Evolutionary conservation across 1,140 invertebrate species (phyloP).

Genomic region (Grapholita molesta): DNA sequence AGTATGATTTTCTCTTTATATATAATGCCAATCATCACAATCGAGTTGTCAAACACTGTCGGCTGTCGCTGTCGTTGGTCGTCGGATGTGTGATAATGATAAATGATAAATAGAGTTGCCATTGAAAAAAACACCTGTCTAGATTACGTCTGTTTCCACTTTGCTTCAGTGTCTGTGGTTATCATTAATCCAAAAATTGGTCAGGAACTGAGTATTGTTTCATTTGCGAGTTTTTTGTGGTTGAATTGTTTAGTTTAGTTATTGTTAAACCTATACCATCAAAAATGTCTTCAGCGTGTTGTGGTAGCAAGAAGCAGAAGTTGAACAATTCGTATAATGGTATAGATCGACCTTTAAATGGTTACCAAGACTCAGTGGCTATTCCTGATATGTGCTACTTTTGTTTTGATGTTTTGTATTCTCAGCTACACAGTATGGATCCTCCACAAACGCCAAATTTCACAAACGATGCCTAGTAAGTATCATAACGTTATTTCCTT

Average conservation of each 20-base stretch:
- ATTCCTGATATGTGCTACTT: conserved; percentile 98
- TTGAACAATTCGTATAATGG: conserved; percentile 84
- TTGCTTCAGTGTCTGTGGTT: neutral
- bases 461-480: conserved; percentile 97
- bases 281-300: conserved; percentile 91
- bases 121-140: neutral
- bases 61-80: no score
- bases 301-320: conserved; percentile 93
- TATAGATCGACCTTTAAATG: conserved; percentile 78
- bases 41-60: neutral
- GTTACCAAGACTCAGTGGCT: conserved; percentile 84
- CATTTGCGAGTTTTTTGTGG: conserved; percentile 53
- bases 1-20: no score
- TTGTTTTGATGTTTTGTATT: conserved; percentile 98
- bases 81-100: no score
- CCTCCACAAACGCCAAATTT: conserved; percentile 93
- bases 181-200: conserved; percentile 31
- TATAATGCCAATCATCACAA: no score
- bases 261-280: conserved; percentile 45
- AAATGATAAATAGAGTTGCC: neutral
- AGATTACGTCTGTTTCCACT: neutral
- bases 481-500: conserved; percentile 44
- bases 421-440: conserved; percentile 94
- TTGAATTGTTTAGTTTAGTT: conserved; percentile 42
- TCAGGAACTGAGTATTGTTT: conserved; percentile 60